Evolutionary conservation across 64 coral and sea anemone species (phyloP).

Genomic region (Stichodactyla helianthus): DNA sequence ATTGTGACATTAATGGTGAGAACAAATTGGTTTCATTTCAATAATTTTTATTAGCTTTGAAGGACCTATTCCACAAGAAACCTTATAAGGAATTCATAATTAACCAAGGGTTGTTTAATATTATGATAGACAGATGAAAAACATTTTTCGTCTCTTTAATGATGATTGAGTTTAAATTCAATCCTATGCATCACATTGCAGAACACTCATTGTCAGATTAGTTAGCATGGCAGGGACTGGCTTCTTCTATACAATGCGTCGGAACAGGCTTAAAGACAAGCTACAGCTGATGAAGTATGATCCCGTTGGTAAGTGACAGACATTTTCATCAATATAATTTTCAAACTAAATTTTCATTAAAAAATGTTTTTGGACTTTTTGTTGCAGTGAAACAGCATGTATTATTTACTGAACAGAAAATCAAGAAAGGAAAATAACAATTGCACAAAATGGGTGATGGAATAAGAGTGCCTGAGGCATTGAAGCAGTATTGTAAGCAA

Average conservation of each 20-base stretch:
- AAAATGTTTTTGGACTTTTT: neutral
- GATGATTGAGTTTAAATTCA: neutral
- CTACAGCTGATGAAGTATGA: constrained; percentile 98
- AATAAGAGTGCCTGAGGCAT: neutral
- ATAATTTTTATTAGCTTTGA: too few relatives aligned
- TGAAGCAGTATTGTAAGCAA: neutral
- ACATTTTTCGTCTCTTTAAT: neutral
- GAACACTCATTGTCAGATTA: constrained; percentile 74
- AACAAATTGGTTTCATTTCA: too few relatives aligned
- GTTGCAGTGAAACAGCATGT: constrained; percentile 79
- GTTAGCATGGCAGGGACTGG: constrained; percentile 97
- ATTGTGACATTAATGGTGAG: too few relatives aligned
- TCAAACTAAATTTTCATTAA: neutral
- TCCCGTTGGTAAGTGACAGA: constrained; percentile 72
- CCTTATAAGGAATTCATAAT: too few relatives aligned
- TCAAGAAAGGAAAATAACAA: constrained; percentile 69
- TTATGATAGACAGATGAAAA: too few relatives aligned
- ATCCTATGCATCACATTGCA: neutral
- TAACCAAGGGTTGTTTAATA: too few relatives aligned
- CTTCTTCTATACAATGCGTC: constrained; percentile 93
- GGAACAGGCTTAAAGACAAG: constrained; percentile 82
- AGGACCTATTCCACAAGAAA: too few relatives aligned
- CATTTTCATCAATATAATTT: too few relatives aligned
- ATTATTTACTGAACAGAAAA: constrained; percentile 81
- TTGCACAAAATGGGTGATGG: neutral